Evolutionary conservation across 2,888 invertebrate genomes (phyloP), one percentile per base, ranked within the genome.

Genomic region (Shargacucullia verbasci): DNA sequence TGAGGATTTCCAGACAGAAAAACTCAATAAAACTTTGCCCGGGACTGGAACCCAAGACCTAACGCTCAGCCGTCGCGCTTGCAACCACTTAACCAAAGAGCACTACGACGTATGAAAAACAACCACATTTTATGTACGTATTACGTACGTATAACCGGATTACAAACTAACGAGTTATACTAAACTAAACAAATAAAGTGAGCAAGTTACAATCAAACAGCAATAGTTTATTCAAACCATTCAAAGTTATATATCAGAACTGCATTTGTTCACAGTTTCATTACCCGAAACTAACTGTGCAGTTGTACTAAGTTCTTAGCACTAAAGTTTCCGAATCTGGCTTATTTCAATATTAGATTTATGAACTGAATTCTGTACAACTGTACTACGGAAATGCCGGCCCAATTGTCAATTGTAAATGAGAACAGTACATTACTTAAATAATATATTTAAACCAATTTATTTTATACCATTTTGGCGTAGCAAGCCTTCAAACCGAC

Each of bases 341-440:
- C 46, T 48, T 59, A 57, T 44, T 67, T 48, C 53, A 54, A 72
- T 72, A 60, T 44, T 53, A 60, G 60, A 60, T 72, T 68, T 69
- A 69, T 72, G 55, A 53, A 40, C 46, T 34, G 48, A 49, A 41
- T 53, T 50, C 29, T 37, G 45, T 25, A 29, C 25, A 37, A 12
- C 11, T 49, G 38, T 15, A 43, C 15, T 43, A 14, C 35, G 13
- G 50, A 49, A 55, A 46, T 72, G 13, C 41, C 44, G 4, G 20
- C 20, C 45, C 38, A 11, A 52, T 45, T 27, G 54, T 31, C 54
- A 29, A 58, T 67, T 69, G 63, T 62, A 33, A 39, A 39, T 46
- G 25, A 31, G 49, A 47, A 33, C 8, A n/a, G 41, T 58, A 68
- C 45, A 57, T 49, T 43, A 43, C 33, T 69, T 37, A 39, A 37